Conservation (phyloP, 2,113 vertebrate species). For the Pangasianodon gigas region DNA sequence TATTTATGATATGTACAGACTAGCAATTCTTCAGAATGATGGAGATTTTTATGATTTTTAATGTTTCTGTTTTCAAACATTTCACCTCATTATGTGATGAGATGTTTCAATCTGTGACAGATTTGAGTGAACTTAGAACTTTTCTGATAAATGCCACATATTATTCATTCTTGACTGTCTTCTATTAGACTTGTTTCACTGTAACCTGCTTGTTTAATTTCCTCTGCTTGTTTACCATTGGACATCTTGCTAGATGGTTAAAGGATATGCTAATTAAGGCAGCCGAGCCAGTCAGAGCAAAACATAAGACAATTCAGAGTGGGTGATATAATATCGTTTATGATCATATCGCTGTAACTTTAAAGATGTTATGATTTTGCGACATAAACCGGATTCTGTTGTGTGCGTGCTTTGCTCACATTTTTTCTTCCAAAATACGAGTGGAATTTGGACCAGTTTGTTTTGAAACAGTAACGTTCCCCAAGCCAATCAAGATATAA, state of each 20-base stretch:
- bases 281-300: not conserved
- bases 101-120: not conserved
- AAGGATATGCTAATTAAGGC: conserved; percentile 39
- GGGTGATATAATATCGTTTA: not conserved
- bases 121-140: not conserved
- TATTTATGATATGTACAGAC: conserved; percentile 6
- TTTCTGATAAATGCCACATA: not conserved
- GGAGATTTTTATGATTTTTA: too few relatives aligned
- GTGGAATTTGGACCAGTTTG: too few relatives aligned
- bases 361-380: not conserved
- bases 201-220: not conserved
- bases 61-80: not conserved
- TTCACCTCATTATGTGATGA: not conserved
- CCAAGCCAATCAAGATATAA: too few relatives aligned
- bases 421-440: conserved; percentile 10
- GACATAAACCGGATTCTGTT: not conserved
- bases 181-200: not conserved
- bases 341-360: not conserved
- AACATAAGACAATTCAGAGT: too few relatives aligned
- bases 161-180: not conserved
- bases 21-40: not conserved
- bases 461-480: too few relatives aligned
- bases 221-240: not conserved
- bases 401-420: not conserved
- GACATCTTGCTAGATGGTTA: conserved; percentile 28